Base-by-base conservation (phyloP, 2,797 vertebrate species). In the Lepus townsendii region DNA sequence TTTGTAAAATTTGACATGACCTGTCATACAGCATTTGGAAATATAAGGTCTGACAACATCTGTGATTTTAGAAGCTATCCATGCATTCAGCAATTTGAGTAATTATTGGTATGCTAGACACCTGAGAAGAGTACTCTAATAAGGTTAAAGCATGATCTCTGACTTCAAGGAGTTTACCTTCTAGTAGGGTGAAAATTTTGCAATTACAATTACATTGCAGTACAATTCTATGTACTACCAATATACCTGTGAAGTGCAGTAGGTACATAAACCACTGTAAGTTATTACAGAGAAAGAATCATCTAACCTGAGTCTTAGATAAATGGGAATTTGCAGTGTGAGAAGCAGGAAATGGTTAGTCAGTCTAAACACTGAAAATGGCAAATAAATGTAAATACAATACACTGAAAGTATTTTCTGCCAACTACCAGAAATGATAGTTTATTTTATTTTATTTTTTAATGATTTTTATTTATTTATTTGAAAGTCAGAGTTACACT, bases 41-140 rank as follows among this genome's bases (percentile, higher is more conserved):
- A 77, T 30, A 30, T 92, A 60, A 72, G 8, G n/a, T 78, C 88
- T 86, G 50, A 95, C 3, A 88, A 24, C 17, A 86, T 76, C 57
- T 50, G 71, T 89, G 38, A 84, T 78, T 92, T 95, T 87, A 93
- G 38, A 66, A 73, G 13, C n/a, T 94, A 47, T 54, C 24, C 14
- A 50, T 83, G 47, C 26, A 87, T 88, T 94, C 35, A 79, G 77
- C 87, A 91, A 82, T 91, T 35, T 80, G n/a, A 94, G 73, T 73
- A 27, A 95, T 65, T 94, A 0, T 47, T 80, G 20, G 54, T 17
- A 5, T 85, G 30, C 13, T 95, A 42, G 66, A 77, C 26, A 72
- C 24, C 88, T 93, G 50, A 57, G 47, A 22, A 22, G 35, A 9
- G 17, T 95, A 22, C 63, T 78, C 82, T 84, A 65, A 4, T 78